Evolutionary conservation across 1,140 invertebrate species (phyloP).

Genomic region (Drusus annulatus): DNA sequence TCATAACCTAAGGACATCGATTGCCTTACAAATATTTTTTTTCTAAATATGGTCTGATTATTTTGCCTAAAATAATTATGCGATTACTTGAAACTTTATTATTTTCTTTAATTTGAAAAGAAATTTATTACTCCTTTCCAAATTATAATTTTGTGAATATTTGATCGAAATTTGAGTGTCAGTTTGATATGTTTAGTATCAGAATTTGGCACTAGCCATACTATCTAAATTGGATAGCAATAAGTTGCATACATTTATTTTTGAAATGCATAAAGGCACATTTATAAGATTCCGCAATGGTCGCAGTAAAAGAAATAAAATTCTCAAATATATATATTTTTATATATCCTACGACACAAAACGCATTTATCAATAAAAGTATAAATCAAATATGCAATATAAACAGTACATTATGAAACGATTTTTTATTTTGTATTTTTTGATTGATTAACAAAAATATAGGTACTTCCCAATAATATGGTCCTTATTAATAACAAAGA

Average conservation of each 20-base stretch:
- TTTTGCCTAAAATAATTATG: neutral
- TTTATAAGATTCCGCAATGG: constrained; percentile 23
- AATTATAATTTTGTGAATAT: constrained; percentile 22
- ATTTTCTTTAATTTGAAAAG: neutral
- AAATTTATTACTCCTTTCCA: constrained; percentile 5
- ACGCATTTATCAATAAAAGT: no score
- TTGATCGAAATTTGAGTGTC: neutral
- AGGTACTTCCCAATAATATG: constrained; percentile 1
- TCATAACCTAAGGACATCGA: constrained; percentile 8
- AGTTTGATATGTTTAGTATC: constrained; percentile 5
- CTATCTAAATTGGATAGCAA: neutral
- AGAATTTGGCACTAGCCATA: constrained; percentile 8
- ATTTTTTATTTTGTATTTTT: no score
- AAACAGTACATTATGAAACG: no score
- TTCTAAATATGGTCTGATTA: neutral
- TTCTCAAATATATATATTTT: no score
- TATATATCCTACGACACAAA: no score
- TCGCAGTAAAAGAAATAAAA: neutral
- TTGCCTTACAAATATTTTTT: neutral
- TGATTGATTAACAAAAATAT: neutral
- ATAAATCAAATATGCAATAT: no score
- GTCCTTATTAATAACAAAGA: neutral
- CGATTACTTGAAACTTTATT: neutral
- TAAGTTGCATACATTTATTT: neutral
- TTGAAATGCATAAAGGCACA: constrained; percentile 19